phyloP scores from a whole-genome alignment of 2,797 vertebrate species.

The Megaceryle alcyon region DNA sequence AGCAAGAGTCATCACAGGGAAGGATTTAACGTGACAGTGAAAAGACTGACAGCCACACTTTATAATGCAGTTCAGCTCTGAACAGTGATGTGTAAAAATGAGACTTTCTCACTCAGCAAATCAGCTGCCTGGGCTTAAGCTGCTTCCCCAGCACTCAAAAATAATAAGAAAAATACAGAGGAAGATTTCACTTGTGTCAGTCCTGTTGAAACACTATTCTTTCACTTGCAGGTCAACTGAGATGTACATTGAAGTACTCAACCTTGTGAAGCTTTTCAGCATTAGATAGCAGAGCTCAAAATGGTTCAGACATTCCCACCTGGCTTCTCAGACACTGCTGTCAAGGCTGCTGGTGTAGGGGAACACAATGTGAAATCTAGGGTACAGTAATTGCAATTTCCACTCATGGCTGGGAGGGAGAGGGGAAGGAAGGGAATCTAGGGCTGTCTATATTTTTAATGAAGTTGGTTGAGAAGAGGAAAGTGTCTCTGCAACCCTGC shows the following conservation, averaged over 20 bases:
- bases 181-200: not conserved
- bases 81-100: not conserved
- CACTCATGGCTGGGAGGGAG: not conserved
- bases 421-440: not conserved
- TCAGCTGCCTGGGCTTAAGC: not conserved
- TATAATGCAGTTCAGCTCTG: not conserved
- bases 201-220: not conserved
- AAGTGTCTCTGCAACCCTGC: not conserved
- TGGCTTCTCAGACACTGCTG: not conserved
- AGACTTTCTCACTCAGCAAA: not conserved
- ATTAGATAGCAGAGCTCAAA: not conserved
- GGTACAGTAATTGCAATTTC: not conserved
- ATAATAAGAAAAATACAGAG: not conserved
- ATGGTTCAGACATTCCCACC: not conserved
- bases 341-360: not conserved
- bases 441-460: fast-evolving
- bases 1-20: not conserved
- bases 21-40: not conserved
- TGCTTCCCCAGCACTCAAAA: not conserved
- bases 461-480: not conserved
- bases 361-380: not conserved
- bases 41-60: not conserved
- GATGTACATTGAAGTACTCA: not conserved
- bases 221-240: not conserved
- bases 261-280: not conserved